Conservation (phyloP, 2,888 invertebrate genomes). For the Trachelus stipa region DNA sequence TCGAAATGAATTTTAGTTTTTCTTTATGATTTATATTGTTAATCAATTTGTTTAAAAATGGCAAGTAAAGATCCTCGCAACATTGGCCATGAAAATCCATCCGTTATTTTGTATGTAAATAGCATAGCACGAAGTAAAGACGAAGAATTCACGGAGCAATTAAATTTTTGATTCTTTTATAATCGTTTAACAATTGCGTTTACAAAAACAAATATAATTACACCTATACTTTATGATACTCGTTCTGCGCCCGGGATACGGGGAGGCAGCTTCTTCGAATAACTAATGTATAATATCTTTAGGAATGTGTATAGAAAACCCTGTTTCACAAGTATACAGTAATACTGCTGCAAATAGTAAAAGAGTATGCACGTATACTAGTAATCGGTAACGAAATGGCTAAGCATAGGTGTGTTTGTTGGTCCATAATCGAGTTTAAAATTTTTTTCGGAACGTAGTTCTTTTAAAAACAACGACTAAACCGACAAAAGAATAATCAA, state of each 20-base stretch:
- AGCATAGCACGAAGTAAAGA: neutral
- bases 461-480: neutral
- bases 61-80: neutral
- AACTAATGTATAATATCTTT: slow-evolving; percentile 33
- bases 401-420: neutral
- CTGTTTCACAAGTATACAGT: neutral
- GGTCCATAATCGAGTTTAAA: neutral
- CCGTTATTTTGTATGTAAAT: neutral
- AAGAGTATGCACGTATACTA: neutral
- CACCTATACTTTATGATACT: neutral
- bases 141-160: neutral
- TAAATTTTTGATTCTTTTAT: slow-evolving; percentile 18
- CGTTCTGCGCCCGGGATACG: slow-evolving; percentile 1
- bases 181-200: slow-evolving; percentile 40
- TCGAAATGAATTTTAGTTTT: neutral
- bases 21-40: neutral
- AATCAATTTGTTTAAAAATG: neutral
- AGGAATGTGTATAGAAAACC: slow-evolving; percentile 23
- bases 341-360: neutral
- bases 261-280: slow-evolving; percentile 23
- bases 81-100: neutral
- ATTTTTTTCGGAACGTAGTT: neutral
- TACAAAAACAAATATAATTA: slow-evolving; percentile 20
- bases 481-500: slow-evolving; percentile 36
- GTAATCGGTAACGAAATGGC: neutral